phyloP scores from a whole-genome alignment of 2,113 vertebrate species.

The Cheirogaleus medius region DNA sequence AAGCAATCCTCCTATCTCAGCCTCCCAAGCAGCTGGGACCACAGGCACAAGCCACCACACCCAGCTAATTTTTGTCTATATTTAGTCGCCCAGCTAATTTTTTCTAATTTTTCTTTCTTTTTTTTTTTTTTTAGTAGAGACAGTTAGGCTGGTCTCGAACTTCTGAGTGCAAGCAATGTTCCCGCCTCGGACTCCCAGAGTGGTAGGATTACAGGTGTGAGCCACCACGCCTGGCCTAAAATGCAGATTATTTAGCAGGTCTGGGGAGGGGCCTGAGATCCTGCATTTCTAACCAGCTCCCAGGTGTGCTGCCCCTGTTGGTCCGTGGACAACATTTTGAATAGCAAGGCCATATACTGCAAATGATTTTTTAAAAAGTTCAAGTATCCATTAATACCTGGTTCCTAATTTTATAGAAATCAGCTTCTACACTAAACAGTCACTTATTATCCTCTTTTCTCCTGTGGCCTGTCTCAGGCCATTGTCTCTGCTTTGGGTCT shows the following conservation, averaged over 20 bases:
- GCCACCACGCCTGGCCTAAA: too few relatives aligned
- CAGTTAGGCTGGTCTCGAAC: too few relatives aligned
- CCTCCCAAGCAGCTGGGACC: too few relatives aligned
- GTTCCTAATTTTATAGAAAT: neutral
- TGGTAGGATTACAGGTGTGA: too few relatives aligned
- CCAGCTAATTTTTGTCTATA: too few relatives aligned
- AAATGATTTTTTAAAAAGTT: neutral
- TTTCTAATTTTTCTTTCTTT: too few relatives aligned
- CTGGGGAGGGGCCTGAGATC: neutral
- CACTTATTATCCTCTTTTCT: slow-evolving; percentile 35
- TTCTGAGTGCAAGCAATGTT: too few relatives aligned
- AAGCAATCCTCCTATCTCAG: too few relatives aligned
- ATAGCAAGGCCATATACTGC: neutral
- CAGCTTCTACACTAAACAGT: neutral
- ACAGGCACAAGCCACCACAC: too few relatives aligned
- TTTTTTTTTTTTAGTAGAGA: too few relatives aligned
- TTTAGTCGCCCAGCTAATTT: too few relatives aligned
- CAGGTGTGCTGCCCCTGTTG: neutral
- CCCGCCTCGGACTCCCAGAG: too few relatives aligned
- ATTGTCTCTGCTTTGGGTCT: neutral
- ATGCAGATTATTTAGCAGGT: neutral
- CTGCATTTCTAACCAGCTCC: slow-evolving; percentile 31
- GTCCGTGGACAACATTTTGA: neutral
- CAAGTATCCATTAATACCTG: neutral
- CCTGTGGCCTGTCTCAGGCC: neutral